A percentile compares a stretch with the other conserved stretches of the same genome.
Evolutionary conservation across 2,888 invertebrate species (phyloP).

Genomic region (Punctoribates punctum): DNA sequence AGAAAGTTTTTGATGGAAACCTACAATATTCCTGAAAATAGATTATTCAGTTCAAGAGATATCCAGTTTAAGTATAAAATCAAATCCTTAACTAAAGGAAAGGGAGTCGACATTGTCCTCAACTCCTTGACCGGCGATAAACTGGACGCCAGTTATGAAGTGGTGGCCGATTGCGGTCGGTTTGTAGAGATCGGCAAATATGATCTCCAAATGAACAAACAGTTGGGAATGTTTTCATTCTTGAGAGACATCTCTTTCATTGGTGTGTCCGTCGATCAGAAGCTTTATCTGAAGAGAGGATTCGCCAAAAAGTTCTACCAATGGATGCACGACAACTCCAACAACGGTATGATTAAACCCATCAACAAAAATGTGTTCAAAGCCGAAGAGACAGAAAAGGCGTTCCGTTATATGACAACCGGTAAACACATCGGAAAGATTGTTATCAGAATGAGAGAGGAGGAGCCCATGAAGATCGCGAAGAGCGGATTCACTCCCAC

Average conservation of each 20-base stretch:
- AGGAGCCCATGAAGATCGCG: constrained; percentile 43
- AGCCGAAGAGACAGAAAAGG: constrained; percentile 82
- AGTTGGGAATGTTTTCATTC: constrained; percentile 20
- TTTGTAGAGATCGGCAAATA: constrained; percentile 68
- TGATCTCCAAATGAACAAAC: constrained; percentile 16
- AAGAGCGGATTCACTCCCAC: neutral
- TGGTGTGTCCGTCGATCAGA: neutral
- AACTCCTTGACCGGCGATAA: constrained; percentile 96
- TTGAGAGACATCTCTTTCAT: constrained; percentile 16
- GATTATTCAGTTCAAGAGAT: constrained; percentile 89
- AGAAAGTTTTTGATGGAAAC: constrained; percentile 76
- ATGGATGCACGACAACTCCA: no score
- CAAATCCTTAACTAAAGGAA: constrained; percentile 74
- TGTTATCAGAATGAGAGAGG: constrained; percentile 69
- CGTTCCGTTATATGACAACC: constrained; percentile 91
- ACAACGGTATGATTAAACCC: neutral
- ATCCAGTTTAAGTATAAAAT: constrained; percentile 85
- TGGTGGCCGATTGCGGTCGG: constrained; percentile 87
- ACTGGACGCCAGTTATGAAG: constrained; percentile 82
- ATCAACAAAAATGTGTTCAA: constrained; percentile 61
- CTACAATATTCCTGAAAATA: constrained; percentile 71
- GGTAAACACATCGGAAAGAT: constrained; percentile 67
- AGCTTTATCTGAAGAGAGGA: no score
- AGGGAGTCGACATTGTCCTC: constrained; percentile 84
- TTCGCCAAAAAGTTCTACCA: no score